These are phyloP conservation scores for Mactra quadrangularis DNA, from an alignment of 1,140 invertebrate species.

Conservation along the genomic window DNA sequence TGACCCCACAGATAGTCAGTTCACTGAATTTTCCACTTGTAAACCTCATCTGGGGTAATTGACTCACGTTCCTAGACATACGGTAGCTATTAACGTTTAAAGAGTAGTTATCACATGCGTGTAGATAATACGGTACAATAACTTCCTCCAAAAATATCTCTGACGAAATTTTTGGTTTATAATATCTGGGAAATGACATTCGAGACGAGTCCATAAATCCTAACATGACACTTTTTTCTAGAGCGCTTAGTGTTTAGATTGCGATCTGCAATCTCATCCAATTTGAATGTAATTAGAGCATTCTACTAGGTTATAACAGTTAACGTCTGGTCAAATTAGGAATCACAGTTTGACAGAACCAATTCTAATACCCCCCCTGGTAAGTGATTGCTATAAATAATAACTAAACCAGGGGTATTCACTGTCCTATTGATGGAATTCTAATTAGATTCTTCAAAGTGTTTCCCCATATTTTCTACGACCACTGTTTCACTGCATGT, in stretches of 20 bases:
- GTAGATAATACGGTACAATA: constrained; percentile 2
- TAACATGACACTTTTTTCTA: background rate
- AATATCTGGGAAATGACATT: background rate
- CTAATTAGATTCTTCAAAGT: no score
- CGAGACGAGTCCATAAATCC: background rate
- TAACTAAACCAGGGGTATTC: background rate
- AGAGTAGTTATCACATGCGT: background rate
- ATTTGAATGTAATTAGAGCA: constrained; percentile 39
- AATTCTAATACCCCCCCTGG: background rate
- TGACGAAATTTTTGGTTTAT: constrained; percentile 26
- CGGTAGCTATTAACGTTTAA: constrained; percentile 18
- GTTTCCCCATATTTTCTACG: no score
- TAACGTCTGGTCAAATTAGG: constrained; percentile 25
- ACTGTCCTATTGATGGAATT: background rate
- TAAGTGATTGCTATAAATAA: background rate
- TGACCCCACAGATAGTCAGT: background rate
- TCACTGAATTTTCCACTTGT: background rate
- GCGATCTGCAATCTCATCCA: constrained; percentile 19
- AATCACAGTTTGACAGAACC: background rate
- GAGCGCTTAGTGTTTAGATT: no score
- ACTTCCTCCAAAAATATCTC: constrained; percentile 9
- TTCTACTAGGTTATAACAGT: background rate
- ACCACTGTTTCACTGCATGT: no score
- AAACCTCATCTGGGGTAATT: background rate
- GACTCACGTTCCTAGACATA: background rate